These are phyloP conservation scores for Heliornis fulica DNA, from an alignment of 2,113 vertebrate species.

Conservation along the genomic window DNA sequence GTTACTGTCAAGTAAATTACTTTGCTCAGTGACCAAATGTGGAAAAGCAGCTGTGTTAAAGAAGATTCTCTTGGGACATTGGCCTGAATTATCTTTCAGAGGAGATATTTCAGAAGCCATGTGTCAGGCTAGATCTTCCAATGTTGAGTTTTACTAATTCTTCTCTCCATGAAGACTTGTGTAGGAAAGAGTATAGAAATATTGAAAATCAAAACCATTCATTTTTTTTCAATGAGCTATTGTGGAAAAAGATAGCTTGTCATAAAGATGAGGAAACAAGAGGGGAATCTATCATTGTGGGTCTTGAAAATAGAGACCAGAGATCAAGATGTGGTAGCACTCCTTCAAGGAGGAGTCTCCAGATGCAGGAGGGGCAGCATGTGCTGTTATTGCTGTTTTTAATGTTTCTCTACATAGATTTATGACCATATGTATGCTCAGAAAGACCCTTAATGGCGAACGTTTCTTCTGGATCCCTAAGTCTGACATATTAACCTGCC, in stretches of 20 bases:
- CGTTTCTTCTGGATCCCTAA: neutral
- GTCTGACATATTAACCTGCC: neutral
- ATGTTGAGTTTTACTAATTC: neutral
- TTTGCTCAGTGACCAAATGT: neutral
- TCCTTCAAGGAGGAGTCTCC: neutral
- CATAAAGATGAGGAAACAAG: neutral
- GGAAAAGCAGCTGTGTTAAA: neutral
- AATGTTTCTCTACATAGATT: neutral
- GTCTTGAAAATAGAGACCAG: neutral
- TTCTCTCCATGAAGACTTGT: neutral
- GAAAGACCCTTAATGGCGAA: neutral
- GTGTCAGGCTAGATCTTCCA: neutral
- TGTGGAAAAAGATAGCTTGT: neutral
- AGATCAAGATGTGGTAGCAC: accelerated
- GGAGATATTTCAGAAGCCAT: neutral
- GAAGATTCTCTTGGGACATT: neutral
- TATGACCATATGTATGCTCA: neutral
- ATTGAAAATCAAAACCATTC: too few relatives aligned
- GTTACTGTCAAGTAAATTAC: neutral
- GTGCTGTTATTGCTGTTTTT: neutral
- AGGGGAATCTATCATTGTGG: neutral
- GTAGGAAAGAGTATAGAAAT: neutral
- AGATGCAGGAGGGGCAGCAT: neutral
- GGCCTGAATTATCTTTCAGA: neutral
- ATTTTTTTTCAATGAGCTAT: too few relatives aligned